Base-by-base conservation (phyloP, 2,888 invertebrate genomes). In the Pseudococcus viburni region DNA sequence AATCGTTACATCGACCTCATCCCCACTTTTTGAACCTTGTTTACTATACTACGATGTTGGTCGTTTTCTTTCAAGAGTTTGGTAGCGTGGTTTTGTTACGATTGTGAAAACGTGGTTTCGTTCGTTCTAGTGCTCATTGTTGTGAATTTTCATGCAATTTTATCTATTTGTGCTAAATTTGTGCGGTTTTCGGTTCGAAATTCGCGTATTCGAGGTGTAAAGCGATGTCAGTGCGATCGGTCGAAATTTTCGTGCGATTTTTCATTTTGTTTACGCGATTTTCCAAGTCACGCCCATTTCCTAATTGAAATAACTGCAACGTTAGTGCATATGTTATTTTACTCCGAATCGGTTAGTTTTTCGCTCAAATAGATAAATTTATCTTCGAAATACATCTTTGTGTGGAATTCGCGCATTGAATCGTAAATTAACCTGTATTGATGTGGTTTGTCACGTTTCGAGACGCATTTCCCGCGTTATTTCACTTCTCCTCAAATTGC, bases 1-100 rank as follows among this genome's bases (percentile, higher is more conserved):
- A 84, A 84, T 84, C 84, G 84, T 84, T 84, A 55, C 84, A 84
- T 84, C 84, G 84, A 84, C 84, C 84, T 84, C 84, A 84, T 84
- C 84, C 84, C 84, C 84, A 84, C 84, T 84, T 33, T 46, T 84
- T 59, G 84, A 84, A 84, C 46, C 84, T 84, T 84, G 84, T 84
- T 84, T 84, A 84, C 55, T 84, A 84, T 84, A 84, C 84, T 84
- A 84, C 84, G 84, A 55, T 59, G 84, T 84, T 84, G 46, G 46
- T 84, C 84, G 42, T 84, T 84, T 84, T 84, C 84, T 84, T 51
- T 55, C 51, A 84, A 59, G 84, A 84, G 84, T 84, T 84, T 84
- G 51, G 55, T 51, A 59, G 84, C 84, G 55, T 51, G 51, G 51
- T 84, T 84, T 59, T 55, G 80, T 83, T 83, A 83, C 46, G 80